A percentile compares a stretch with the other conserved stretches of the same genome.
Evolutionary conservation across 2,888 invertebrate genomes (phyloP).

Genomic region (Heliconius erato): DNA sequence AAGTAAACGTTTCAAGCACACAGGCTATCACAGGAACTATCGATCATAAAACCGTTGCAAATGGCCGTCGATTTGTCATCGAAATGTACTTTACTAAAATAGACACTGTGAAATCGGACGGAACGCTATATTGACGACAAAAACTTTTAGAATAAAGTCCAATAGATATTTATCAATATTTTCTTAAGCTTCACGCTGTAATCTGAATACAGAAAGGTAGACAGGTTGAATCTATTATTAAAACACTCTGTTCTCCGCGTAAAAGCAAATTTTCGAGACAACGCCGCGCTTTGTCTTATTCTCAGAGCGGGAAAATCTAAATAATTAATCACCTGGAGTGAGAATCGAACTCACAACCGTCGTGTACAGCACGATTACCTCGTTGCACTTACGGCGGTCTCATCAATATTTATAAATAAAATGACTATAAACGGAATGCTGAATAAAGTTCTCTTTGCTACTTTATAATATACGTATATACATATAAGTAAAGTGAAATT

Average conservation of each 20-base stretch:
- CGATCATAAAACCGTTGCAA: constrained; percentile 47
- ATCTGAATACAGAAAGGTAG: not conserved
- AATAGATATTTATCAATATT: not conserved
- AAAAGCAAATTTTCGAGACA: too few species aligned
- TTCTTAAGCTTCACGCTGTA: not conserved
- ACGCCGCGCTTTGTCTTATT: too few species aligned
- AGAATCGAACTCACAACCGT: not conserved
- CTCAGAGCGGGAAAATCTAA: not conserved
- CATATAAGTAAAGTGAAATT: too few species aligned
- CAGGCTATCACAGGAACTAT: constrained; percentile 40
- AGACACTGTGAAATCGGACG: constrained; percentile 66
- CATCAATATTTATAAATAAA: too few species aligned
- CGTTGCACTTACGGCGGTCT: too few species aligned
- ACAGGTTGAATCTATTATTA: not conserved
- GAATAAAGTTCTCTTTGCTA: too few species aligned
- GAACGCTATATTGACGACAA: constrained; percentile 61
- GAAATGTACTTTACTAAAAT: constrained; percentile 62
- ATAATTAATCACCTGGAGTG: not conserved
- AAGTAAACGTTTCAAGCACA: constrained; percentile 12
- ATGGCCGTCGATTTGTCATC: constrained; percentile 60
- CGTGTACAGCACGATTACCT: not conserved
- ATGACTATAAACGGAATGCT: too few species aligned
- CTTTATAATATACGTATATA: too few species aligned
- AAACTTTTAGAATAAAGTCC: constrained; percentile 57
- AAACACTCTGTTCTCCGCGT: not conserved